A percentile compares a stretch with the other conserved stretches of the same genome.
Evolutionary conservation across 2,113 vertebrate genomes (phyloP).

Genomic region (Muntiacus reevesi): DNA sequence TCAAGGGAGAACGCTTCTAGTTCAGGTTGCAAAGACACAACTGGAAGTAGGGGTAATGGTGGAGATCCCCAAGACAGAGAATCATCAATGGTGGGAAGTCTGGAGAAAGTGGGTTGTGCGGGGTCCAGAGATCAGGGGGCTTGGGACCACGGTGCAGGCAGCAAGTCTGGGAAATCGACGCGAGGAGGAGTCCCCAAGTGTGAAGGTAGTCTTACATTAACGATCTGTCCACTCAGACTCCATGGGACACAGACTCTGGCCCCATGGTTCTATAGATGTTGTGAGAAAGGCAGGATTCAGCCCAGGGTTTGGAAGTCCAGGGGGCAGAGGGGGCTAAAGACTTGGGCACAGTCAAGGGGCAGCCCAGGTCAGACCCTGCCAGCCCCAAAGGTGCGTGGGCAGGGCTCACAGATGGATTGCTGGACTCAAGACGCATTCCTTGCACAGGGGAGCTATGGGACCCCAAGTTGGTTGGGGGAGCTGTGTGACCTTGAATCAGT

Average conservation of each 20-base stretch:
- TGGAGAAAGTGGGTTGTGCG: not conserved
- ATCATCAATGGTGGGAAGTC: not conserved
- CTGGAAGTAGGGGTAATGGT: not conserved
- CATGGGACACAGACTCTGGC: not conserved
- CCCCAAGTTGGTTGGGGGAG: not conserved
- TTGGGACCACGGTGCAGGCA: accelerated
- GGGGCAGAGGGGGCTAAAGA: too few species aligned
- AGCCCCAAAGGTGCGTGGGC: not conserved
- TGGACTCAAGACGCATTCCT: accelerated
- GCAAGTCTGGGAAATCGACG: accelerated
- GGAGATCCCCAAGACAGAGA: not conserved
- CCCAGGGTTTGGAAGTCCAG: not conserved
- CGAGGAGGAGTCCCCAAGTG: accelerated
- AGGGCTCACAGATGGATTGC: not conserved
- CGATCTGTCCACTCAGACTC: not conserved
- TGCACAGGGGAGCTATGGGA: not conserved
- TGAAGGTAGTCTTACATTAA: accelerated
- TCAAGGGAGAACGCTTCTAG: not conserved
- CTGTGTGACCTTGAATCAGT: not conserved
- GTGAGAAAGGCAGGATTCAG: not conserved
- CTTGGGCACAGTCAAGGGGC: not conserved
- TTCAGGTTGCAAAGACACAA: not conserved
- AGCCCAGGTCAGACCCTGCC: too few species aligned
- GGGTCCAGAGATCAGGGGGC: not conserved
- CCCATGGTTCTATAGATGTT: not conserved